Evolutionary conservation across 2,113 vertebrate species (phyloP).

Genomic region (Clarias gariepinus): DNA sequence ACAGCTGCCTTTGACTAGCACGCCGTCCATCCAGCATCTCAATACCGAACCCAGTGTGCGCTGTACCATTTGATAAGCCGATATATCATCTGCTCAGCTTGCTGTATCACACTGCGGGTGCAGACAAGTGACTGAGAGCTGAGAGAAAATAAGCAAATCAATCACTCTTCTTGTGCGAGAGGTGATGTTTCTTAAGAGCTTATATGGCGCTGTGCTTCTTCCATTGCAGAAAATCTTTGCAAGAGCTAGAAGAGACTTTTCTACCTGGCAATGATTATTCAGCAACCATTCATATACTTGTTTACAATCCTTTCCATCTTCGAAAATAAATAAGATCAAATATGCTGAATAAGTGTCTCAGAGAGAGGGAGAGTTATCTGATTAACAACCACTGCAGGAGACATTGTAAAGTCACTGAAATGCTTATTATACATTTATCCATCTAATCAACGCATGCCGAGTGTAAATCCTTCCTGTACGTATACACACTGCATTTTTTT

Average conservation of each 20-base stretch:
- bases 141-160: slow-evolving; percentile 10
- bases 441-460: background rate
- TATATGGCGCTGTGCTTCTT: background rate
- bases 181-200: background rate
- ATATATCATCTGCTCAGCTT: background rate
- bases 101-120: background rate
- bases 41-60: background rate
- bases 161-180: background rate
- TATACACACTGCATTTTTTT: slow-evolving; percentile 15
- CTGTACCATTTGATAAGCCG: background rate
- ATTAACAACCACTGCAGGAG: background rate
- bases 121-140: slow-evolving; percentile 19
- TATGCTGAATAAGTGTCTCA: background rate
- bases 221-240: background rate
- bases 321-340: background rate
- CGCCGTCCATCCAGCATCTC: background rate
- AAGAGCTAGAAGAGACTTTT: background rate
- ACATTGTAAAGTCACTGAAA: background rate
- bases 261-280: background rate
- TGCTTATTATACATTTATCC: background rate
- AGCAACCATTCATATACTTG: background rate
- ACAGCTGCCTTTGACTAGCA: background rate
- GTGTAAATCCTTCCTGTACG: slow-evolving; percentile 14
- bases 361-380: background rate
- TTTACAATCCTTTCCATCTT: background rate